Percentiles rank a stretch among this genome's conserved stretches.
Conservation (phyloP, 2,797 vertebrate species). For the Apogon hyalosoma region DNA sequence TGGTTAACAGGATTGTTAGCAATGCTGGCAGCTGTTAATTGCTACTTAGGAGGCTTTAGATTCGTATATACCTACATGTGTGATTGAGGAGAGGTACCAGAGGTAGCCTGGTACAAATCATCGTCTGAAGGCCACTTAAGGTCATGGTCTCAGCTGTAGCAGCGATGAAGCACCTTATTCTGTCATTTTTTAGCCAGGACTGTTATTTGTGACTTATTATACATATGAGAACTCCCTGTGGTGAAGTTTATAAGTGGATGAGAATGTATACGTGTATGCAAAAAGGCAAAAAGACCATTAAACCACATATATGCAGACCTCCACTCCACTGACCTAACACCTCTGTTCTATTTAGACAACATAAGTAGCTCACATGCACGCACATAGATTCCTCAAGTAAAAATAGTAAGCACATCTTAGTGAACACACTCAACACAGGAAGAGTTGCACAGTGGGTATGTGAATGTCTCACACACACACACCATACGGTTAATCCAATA, state of each 20-base stretch:
- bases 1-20: slow-evolving; percentile 72
- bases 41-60: slow-evolving; percentile 64
- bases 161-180: not conserved
- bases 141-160: slow-evolving; percentile 28
- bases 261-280: not conserved
- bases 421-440: slow-evolving; percentile 18
- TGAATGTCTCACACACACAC: slow-evolving; percentile 22
- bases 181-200: not conserved
- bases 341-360: slow-evolving; percentile 39
- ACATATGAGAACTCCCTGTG: not conserved
- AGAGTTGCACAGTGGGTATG: slow-evolving; percentile 32
- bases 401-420: slow-evolving; percentile 27
- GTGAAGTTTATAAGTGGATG: too few relatives aligned
- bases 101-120: slow-evolving; percentile 44
- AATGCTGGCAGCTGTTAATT: slow-evolving; percentile 78
- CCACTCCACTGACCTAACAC: slow-evolving; percentile 11
- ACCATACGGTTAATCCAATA: slow-evolving; percentile 61
- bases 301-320: slow-evolving; percentile 4
- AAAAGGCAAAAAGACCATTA: not conserved
- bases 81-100: not conserved
- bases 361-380: slow-evolving; percentile 26
- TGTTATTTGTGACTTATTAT: slow-evolving; percentile 14
- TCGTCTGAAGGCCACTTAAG: slow-evolving; percentile 35
- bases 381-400: slow-evolving; percentile 16
- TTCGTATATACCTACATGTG: slow-evolving; percentile 38